Evolutionary conservation across 2,888 invertebrate genomes (phyloP).

Genomic region (Nomada hirtipes): DNA sequence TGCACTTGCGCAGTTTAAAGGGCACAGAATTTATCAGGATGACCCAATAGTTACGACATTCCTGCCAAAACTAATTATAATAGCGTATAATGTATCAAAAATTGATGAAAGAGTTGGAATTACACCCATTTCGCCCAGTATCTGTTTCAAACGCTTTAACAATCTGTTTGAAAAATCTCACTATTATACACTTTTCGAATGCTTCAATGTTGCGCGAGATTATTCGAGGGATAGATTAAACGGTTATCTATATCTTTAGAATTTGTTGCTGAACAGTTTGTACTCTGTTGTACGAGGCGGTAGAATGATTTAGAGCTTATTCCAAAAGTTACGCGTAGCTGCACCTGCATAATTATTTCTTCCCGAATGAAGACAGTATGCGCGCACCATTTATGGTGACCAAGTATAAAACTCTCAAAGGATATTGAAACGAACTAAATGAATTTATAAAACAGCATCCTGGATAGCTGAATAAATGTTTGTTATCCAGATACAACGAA

Average conservation of each 20-base stretch:
- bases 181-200: constrained; percentile 3
- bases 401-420: constrained; percentile 7
- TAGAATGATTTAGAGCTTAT: constrained; percentile 27
- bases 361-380: constrained; percentile 15
- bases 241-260: background rate
- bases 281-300: constrained; percentile 2
- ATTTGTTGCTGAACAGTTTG: constrained; percentile 20
- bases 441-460: constrained; percentile 24
- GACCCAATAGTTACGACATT: constrained; percentile 78
- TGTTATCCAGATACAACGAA: constrained; percentile 36
- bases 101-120: constrained; percentile 75
- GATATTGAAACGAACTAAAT: constrained; percentile 9
- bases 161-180: constrained; percentile 25
- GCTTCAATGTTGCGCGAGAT: constrained; percentile 2
- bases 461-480: constrained; percentile 20
- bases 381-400: constrained; percentile 6
- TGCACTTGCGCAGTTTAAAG: constrained; percentile 6
- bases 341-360: constrained; percentile 25
- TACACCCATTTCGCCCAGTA: constrained; percentile 36
- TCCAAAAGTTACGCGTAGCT: constrained; percentile 25
- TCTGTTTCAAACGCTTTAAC: constrained; percentile 33
- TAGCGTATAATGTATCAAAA: constrained; percentile 77
- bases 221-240: background rate
- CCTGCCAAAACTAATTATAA: constrained; percentile 82
- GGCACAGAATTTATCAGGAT: background rate